Evolutionary conservation across 2,888 invertebrate species (phyloP).

Genomic region (Caenorhabditis drosophilae): DNA sequence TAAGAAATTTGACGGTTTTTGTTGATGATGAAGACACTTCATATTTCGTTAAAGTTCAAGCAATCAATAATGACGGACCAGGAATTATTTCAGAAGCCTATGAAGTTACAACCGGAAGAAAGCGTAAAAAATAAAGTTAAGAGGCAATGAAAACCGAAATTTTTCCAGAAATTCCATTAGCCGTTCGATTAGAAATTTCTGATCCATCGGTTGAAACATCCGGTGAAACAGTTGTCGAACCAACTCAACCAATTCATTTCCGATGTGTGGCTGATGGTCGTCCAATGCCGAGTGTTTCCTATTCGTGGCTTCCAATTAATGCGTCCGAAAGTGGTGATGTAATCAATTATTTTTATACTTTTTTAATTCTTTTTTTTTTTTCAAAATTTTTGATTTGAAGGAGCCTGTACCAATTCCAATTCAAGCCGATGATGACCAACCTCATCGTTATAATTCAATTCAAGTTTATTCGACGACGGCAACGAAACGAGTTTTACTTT

Average conservation of each 20-base stretch:
- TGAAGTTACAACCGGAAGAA: slow-evolving; percentile 66
- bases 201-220: slow-evolving; percentile 50
- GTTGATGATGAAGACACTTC: slow-evolving; percentile 66
- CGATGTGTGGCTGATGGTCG: slow-evolving; percentile 67
- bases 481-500: slow-evolving; percentile 59
- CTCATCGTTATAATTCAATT: slow-evolving; percentile 61
- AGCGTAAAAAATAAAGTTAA: slow-evolving; percentile 47
- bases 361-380: background rate
- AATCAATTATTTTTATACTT: too few relatives aligned
- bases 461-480: slow-evolving; percentile 61
- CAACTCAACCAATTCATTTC: slow-evolving; percentile 64
- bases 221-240: slow-evolving; percentile 62
- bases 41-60: slow-evolving; percentile 60
- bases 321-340: slow-evolving; percentile 57
- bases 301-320: slow-evolving; percentile 66
- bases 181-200: slow-evolving; percentile 58
- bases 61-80: slow-evolving; percentile 62
- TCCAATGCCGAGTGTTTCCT: slow-evolving; percentile 65
- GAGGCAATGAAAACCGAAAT: background rate
- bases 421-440: slow-evolving; percentile 43
- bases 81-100: slow-evolving; percentile 67
- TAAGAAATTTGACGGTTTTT: slow-evolving; percentile 41
- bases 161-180: slow-evolving; percentile 63
- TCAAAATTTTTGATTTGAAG: slow-evolving; percentile 21
- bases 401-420: slow-evolving; percentile 63